Conservation (phyloP, 37 sponge, comb jelly and placozoan genomes). For the Diacarnus erythraeanus region DNA sequence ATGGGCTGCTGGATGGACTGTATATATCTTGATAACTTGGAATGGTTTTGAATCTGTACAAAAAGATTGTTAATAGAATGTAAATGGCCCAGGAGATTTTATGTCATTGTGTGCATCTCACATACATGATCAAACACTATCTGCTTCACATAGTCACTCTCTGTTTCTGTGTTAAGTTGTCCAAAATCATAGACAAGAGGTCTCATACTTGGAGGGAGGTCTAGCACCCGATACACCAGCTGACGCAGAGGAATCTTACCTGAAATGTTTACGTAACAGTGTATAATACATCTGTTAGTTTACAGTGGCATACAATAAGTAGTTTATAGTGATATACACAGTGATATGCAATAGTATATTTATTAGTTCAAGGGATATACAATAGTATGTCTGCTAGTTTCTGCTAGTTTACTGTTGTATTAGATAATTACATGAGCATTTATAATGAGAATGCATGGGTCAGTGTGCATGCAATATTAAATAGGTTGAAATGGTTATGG, state of each 20-base stretch:
- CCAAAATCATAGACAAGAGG: conserved; percentile 98
- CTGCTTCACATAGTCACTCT: conserved; percentile 68
- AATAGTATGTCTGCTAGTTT: too few species aligned
- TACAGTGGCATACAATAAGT: too few species aligned
- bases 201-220: conserved; percentile 87
- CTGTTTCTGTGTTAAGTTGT: conserved; percentile 66
- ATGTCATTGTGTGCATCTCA: neutral
- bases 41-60: conserved; percentile 6
- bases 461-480: too few species aligned
- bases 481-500: too few species aligned
- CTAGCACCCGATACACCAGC: conserved; percentile 92
- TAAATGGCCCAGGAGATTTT: too few species aligned
- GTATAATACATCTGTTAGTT: too few species aligned
- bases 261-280: neutral
- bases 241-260: conserved; percentile 87
- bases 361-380: too few species aligned
- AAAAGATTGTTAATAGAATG: conserved; percentile 5
- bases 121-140: conserved; percentile 81
- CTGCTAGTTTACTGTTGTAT: too few species aligned
- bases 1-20: conserved; percentile 6
- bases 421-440: too few species aligned
- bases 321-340: too few species aligned
- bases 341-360: too few species aligned
- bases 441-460: too few species aligned
- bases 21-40: neutral